These are phyloP conservation scores for Thamnophis elegans DNA, from an alignment of 2,797 vertebrate genomes.

Conservation along the genomic window DNA sequence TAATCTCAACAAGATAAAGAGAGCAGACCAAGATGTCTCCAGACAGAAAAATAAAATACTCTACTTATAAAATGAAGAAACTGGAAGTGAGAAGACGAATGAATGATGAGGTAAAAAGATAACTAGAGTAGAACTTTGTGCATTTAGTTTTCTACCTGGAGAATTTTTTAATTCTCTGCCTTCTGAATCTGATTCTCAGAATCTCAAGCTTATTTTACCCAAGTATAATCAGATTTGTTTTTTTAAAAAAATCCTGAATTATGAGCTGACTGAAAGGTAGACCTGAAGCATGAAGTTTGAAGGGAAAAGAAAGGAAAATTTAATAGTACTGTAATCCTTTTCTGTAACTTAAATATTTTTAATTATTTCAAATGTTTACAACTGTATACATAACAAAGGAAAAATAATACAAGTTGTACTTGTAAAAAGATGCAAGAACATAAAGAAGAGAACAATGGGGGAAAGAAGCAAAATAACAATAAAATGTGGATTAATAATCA, in stretches of 20 bases:
- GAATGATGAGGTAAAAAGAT: not conserved
- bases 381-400: not conserved
- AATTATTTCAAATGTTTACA: not conserved
- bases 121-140: not conserved
- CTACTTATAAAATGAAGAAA: not conserved
- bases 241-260: not conserved
- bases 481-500: not conserved
- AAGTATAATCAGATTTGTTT: not conserved
- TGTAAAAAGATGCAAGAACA: not conserved
- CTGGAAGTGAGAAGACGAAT: not conserved
- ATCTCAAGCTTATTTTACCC: not conserved
- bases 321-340: not conserved
- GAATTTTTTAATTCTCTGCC: not conserved
- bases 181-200: not conserved
- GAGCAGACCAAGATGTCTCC: not conserved
- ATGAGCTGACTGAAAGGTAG: not conserved
- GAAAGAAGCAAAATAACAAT: not conserved
- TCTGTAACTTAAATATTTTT: not conserved
- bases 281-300: not conserved
- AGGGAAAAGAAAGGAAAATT: not conserved
- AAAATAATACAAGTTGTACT: not conserved
- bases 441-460: not conserved
- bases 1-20: not conserved
- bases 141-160: not conserved
- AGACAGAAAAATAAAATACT: not conserved